Percentiles rank a stretch among this genome's conserved stretches.
These are phyloP conservation scores for Sarcophaga bullata DNA, from an alignment of 1,140 invertebrate genomes.

Conservation along the genomic window DNA sequence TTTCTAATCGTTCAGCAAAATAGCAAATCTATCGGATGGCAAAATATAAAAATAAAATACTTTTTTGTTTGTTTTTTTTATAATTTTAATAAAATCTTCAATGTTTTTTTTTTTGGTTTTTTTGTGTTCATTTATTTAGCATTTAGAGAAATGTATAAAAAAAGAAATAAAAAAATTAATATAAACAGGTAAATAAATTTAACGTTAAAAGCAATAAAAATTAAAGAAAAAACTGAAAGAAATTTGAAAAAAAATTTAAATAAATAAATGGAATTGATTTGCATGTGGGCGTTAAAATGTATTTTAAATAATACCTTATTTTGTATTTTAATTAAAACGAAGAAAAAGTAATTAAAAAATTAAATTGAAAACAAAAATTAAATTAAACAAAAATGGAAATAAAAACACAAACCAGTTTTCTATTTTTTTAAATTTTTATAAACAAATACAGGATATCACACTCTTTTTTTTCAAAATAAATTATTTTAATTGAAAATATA, in stretches of 20 bases:
- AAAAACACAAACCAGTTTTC: neutral
- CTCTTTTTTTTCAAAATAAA: too few relatives aligned
- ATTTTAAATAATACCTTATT: constrained; percentile 21
- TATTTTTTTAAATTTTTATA: too few relatives aligned
- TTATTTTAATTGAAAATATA: too few relatives aligned
- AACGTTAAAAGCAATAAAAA: neutral
- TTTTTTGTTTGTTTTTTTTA: neutral
- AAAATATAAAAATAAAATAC: too few relatives aligned
- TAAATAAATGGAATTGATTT: neutral
- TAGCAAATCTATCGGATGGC: neutral
- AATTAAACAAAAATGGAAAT: neutral
- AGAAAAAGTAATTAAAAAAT: constrained; percentile 22
- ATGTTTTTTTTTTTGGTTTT: neutral
- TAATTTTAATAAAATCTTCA: neutral
- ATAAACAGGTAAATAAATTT: constrained; percentile 12
- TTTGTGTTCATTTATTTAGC: neutral
- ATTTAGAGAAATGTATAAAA: neutral
- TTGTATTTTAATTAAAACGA: constrained; percentile 7
- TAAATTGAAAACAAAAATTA: neutral
- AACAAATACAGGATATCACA: too few relatives aligned
- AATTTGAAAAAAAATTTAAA: neutral
- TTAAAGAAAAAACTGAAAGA: too few relatives aligned
- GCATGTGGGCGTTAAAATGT: constrained; percentile 2
- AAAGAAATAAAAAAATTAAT: neutral
- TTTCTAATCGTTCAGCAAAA: too few relatives aligned